Evolutionary conservation across 53 echinoderm and acorn worm species (phyloP).

Genomic region (Antedon mediterranea): DNA sequence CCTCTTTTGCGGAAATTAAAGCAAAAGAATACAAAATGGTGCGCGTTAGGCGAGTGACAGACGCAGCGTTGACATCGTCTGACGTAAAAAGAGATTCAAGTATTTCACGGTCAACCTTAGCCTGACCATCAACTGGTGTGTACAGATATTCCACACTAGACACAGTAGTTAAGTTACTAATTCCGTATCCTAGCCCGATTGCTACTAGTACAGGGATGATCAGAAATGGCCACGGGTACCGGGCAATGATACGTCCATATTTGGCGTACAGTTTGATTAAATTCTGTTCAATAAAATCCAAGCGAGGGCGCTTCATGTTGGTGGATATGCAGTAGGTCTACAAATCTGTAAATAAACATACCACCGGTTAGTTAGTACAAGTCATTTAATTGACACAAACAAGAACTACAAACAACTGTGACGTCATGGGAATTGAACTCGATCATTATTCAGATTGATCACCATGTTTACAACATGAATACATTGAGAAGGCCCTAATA

Average conservation of each 20-base stretch:
- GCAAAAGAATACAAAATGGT: background rate
- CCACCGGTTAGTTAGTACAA: no score
- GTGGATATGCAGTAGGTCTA: no score
- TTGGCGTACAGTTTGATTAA: background rate
- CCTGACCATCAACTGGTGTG: constrained; percentile 1
- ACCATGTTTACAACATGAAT: no score
- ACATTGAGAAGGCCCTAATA: no score
- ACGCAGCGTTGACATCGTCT: background rate
- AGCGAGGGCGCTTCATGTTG: no score
- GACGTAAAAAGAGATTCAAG: background rate
- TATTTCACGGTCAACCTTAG: background rate
- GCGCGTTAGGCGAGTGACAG: background rate
- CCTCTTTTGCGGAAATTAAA: background rate
- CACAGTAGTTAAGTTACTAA: background rate
- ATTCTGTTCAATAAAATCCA: background rate
- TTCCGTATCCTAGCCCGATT: background rate
- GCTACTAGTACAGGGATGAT: background rate
- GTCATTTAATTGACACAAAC: no score
- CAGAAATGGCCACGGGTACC: background rate
- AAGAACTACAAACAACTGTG: no score
- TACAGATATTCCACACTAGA: constrained; percentile 2
- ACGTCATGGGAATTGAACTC: no score
- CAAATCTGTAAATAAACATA: no score
- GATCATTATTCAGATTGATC: no score
- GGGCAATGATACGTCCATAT: background rate